Conservation (phyloP, 2,888 invertebrate species). For the Troides helena region DNA sequence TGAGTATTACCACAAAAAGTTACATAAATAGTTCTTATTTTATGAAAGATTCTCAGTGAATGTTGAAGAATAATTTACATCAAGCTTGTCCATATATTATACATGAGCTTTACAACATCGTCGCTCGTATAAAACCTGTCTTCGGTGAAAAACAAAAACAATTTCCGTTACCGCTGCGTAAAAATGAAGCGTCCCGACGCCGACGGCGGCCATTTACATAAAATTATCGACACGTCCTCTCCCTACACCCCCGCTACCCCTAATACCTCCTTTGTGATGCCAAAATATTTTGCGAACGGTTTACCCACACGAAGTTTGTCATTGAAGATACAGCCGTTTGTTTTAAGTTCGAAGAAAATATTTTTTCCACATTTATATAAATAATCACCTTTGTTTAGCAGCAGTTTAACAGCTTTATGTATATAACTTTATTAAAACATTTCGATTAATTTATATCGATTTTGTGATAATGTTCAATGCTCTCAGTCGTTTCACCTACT, state of each 20-base stretch:
- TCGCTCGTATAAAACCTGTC: slow-evolving; percentile 39
- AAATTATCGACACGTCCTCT: slow-evolving; percentile 42
- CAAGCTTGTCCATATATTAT: not conserved
- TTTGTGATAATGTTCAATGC: too few relatives aligned
- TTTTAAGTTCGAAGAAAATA: slow-evolving; percentile 40
- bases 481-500: too few relatives aligned
- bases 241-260: slow-evolving; percentile 34
- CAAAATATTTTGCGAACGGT: slow-evolving; percentile 79
- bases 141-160: slow-evolving; percentile 62
- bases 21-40: too few relatives aligned
- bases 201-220: slow-evolving; percentile 63
- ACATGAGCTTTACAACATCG: not conserved
- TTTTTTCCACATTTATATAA: not conserved
- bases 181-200: slow-evolving; percentile 38
- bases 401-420: too few relatives aligned
- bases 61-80: not conserved
- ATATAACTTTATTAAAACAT: too few relatives aligned
- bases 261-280: slow-evolving; percentile 75
- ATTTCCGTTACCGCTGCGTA: slow-evolving; percentile 51
- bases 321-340: slow-evolving; percentile 61
- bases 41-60: not conserved
- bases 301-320: slow-evolving; percentile 75
- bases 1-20: too few relatives aligned
- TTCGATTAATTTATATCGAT: too few relatives aligned
- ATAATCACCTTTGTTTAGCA: too few relatives aligned